Conservation (phyloP, 2,888 invertebrate species). For the Euzophera pinguis region DNA sequence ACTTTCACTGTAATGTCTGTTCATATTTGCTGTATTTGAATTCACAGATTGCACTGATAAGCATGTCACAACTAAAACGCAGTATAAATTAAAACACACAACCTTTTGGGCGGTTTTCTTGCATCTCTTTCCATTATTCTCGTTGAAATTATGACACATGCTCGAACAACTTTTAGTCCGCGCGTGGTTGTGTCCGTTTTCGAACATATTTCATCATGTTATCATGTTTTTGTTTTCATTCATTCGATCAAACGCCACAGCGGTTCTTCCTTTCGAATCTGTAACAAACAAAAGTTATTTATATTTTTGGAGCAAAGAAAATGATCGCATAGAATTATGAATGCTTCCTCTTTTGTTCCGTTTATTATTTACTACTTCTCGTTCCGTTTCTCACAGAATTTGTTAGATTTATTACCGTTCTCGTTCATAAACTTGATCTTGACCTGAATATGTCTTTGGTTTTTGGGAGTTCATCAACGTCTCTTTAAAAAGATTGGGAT, state of each 20-base stretch:
- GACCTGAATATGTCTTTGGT: neutral
- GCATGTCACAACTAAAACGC: slow-evolving; percentile 46
- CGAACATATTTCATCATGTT: slow-evolving; percentile 70
- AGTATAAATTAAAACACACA: slow-evolving; percentile 54
- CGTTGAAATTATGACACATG: slow-evolving; percentile 48
- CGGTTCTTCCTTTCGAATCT: slow-evolving; percentile 43
- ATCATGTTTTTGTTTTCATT: slow-evolving; percentile 48
- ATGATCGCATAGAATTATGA: neutral
- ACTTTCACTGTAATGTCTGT: slow-evolving; percentile 42
- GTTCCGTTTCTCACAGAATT: slow-evolving; percentile 1
- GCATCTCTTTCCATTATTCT: slow-evolving; percentile 33
- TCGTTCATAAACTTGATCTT: neutral
- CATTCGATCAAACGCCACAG: slow-evolving; percentile 30
- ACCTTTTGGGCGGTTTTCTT: slow-evolving; percentile 37
- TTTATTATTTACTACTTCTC: slow-evolving; percentile 12
- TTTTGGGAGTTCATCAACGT: neutral
- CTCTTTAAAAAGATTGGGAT: neutral
- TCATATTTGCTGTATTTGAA: slow-evolving; percentile 71
- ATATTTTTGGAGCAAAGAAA: slow-evolving; percentile 2
- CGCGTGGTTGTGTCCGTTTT: slow-evolving; percentile 43
- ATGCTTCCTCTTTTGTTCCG: slow-evolving; percentile 8
- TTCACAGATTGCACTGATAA: slow-evolving; percentile 56
- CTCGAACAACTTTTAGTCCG: slow-evolving; percentile 49
- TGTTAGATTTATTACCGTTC: neutral
- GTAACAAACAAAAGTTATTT: slow-evolving; percentile 47